Base-by-base conservation (phyloP, 2,888 invertebrate species). In the Calameuta pallipes region DNA sequence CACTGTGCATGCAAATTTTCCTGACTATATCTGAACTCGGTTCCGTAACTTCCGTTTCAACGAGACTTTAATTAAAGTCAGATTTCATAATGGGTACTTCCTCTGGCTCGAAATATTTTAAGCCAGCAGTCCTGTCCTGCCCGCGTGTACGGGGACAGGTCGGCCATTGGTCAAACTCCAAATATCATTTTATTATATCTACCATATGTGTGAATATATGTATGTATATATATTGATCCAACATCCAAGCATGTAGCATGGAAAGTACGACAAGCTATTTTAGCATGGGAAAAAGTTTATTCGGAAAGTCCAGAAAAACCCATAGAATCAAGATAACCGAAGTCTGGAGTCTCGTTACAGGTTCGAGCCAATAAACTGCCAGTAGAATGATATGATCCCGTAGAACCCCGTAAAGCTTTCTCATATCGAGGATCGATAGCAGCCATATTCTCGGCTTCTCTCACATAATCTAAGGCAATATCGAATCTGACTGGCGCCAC, bases 361-460 rank as follows among this genome's bases (percentile, higher is more conserved):
- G 82, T 79, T 79, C 82, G 79, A 83, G 82, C 84, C 85, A 86
- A 86, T 86, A 86, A 86, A 86, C 80, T 80, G 77, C 73, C 78
- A 78, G 76, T 69, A 78, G 69, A 74, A 75, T 74, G 79, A 73
- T 74, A 74, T 75, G 74, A 37, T 79, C 74, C 56, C 34, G 71
- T 74, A 73, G 71, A 75, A 68, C 69, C 23, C 74, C 71, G 74
- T 74, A 78, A 79, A 82, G 83, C 83, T 84, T 85, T 84, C 83
- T 86, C 85, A 82, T 87, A 87, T 87, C 86, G 85, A 41, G 83
- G 86, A 89, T 89, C 89, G 86, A 88, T 88, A 87, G 82, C 77
- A 30, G 75, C 78, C 82, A 83, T 85, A 86, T 87, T 84, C 83
- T 81, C 81, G 81, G 80, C 79, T 33, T 31, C 82, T 79, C 81